phyloP scores from a whole-genome alignment of 2,888 invertebrate species.

The Agriopis leucophaearia region DNA sequence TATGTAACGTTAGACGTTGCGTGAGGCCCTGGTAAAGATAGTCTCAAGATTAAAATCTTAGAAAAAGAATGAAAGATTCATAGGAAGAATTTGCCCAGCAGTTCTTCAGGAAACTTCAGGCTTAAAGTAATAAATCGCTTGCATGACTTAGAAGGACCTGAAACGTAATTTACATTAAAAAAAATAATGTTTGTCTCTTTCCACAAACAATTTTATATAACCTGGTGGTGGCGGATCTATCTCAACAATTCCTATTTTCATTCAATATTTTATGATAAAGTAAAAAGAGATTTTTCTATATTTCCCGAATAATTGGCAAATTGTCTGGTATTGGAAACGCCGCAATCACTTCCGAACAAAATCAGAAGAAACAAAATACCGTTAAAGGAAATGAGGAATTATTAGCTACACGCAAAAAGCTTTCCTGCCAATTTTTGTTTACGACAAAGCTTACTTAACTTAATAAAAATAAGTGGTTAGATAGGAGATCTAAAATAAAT shows the following conservation, averaged over 20 bases:
- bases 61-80: no score
- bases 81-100: no score
- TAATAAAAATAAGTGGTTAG: slow-evolving; percentile 9
- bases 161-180: no score
- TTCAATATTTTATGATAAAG: not conserved
- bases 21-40: no score
- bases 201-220: not conserved
- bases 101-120: no score
- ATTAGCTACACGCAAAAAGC: slow-evolving; percentile 25
- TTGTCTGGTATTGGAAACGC: slow-evolving; percentile 34
- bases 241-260: not conserved
- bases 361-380: slow-evolving; percentile 24
- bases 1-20: no score
- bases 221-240: no score
- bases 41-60: no score
- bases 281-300: slow-evolving; percentile 10
- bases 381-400: slow-evolving; percentile 25
- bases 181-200: no score
- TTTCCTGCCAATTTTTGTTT: slow-evolving; percentile 17
- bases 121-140: no score
- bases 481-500: not conserved
- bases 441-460: slow-evolving; percentile 13
- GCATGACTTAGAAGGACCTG: no score
- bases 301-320: slow-evolving; percentile 34
- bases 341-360: slow-evolving; percentile 28